Evolutionary conservation across 2,888 invertebrate genomes (phyloP), one percentile per base, ranked within the genome.

Genomic region (Flabesymbios commensalis): DNA sequence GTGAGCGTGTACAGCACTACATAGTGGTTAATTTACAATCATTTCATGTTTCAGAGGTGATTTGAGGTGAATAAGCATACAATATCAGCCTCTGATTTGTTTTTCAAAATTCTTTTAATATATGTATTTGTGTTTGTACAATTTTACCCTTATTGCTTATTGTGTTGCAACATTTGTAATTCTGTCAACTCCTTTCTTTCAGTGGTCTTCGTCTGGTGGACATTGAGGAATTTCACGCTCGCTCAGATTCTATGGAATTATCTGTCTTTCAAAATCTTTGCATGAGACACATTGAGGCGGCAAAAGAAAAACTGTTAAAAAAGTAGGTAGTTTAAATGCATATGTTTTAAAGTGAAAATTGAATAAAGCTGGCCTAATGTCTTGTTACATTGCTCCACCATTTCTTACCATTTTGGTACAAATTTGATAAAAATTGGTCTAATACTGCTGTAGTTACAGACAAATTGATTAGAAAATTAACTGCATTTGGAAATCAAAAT

Each of bases 181-280:
- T n/a, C n/a, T 47, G 41, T 0, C 22, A 19, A 26, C 17, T 59
- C 47, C 5, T 48, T 5, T 47, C n/a, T 41, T 59, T 24, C 74
- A 82, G 81, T n/a, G 68, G 69, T 17, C 68, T 82, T 62, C 70
- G 81, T 22, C 76, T 83, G 62, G 78, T 82, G 43, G 80, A 81
- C 65, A 77, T 78, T 56, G 76, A 78, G 47, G 82, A 82, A 64
- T 83, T 83, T 67, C 78, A 81, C 62, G 72, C 71, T 48, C 63
- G 78, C 32, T 68, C 86, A 51, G 87, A 88, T 52, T 87, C 91
- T 0, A 89, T 89, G 78, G 89, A 90, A 71, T 82, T 92, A 43
- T 82, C 85, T 54, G 87, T 87, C 67, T 91, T 92, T 76, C 80
- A 83, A 72, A 78, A 77, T 51, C 72, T 79, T 79, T 88, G 63